phyloP scores from a whole-genome alignment of 1,140 invertebrate genomes.

The Ridgeia piscesae region DNA sequence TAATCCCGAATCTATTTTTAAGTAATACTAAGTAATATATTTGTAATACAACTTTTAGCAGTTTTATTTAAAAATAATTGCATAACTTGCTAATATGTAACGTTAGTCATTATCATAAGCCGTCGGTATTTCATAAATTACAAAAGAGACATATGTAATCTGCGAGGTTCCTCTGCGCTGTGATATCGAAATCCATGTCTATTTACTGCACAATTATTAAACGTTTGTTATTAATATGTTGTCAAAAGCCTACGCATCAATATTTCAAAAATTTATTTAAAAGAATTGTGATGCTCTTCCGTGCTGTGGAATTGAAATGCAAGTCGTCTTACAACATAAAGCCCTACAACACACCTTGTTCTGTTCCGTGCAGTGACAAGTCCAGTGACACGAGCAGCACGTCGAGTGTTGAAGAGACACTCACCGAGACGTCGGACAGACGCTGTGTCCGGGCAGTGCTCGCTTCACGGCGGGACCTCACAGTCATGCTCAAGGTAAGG shows the following conservation, averaged over 20 bases:
- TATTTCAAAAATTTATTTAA: no score
- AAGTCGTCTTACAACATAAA: background rate
- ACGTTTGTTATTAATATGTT: no score
- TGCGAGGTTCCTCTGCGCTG: no score
- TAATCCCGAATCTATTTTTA: background rate
- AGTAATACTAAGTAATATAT: background rate
- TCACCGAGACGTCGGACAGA: background rate
- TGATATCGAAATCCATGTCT: no score
- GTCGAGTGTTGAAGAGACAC: background rate
- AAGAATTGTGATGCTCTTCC: no score
- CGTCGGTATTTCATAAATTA: no score
- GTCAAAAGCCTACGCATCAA: no score
- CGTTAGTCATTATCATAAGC: no score
- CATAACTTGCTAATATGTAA: background rate
- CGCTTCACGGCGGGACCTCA: background rate
- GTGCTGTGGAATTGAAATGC: no score
- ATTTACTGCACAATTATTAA: no score
- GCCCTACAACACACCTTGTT: background rate
- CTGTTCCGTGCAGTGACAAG: background rate
- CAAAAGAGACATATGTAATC: no score
- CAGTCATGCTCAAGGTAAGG: background rate
- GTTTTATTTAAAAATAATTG: no score
- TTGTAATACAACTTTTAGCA: background rate
- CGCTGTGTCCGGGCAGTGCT: background rate
- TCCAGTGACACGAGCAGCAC: background rate